Conservation (phyloP, 2,797 vertebrate genomes). For the Parauchenoglanis punctatus region DNA sequence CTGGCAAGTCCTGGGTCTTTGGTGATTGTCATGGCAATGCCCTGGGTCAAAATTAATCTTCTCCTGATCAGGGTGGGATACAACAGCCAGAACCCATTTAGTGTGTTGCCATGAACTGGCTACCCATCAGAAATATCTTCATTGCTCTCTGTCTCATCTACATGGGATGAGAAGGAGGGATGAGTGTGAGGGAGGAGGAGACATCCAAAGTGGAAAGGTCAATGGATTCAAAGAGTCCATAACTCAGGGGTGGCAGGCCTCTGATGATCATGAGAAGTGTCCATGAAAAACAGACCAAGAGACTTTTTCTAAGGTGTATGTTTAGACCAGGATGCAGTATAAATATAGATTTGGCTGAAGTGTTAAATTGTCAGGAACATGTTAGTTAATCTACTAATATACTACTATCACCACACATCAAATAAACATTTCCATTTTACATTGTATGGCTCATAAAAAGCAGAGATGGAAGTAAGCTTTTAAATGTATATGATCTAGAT, state of each 20-base stretch:
- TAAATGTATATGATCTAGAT: neutral
- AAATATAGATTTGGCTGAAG: neutral
- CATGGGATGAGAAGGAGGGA: slow-evolving; percentile 62
- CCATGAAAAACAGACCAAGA: slow-evolving; percentile 1
- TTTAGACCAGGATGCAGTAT: neutral
- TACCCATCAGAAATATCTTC: slow-evolving; percentile 68
- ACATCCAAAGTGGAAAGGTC: slow-evolving; percentile 73
- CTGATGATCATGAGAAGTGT: slow-evolving; percentile 30
- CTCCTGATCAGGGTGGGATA: slow-evolving; percentile 60
- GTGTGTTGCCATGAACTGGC: slow-evolving; percentile 63
- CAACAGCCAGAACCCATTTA: slow-evolving; percentile 70
- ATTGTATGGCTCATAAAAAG: no score
- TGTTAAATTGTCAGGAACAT: no score
- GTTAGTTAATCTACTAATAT: neutral
- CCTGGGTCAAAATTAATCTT: slow-evolving; percentile 69
- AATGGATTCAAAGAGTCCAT: slow-evolving; percentile 72
- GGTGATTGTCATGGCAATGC: slow-evolving; percentile 57
- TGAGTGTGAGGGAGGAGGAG: slow-evolving; percentile 54
- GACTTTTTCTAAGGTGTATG: neutral
- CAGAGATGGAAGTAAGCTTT: neutral
- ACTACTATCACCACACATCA: neutral
- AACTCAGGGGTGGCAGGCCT: slow-evolving; percentile 69
- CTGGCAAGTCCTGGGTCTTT: slow-evolving; percentile 39
- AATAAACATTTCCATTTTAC: neutral
- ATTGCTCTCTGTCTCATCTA: slow-evolving; percentile 79